Percentiles rank a stretch among this genome's conserved stretches.
These are phyloP conservation scores for Nephrotoma guestfalica DNA, from an alignment of 2,888 invertebrate genomes.

Conservation along the genomic window DNA sequence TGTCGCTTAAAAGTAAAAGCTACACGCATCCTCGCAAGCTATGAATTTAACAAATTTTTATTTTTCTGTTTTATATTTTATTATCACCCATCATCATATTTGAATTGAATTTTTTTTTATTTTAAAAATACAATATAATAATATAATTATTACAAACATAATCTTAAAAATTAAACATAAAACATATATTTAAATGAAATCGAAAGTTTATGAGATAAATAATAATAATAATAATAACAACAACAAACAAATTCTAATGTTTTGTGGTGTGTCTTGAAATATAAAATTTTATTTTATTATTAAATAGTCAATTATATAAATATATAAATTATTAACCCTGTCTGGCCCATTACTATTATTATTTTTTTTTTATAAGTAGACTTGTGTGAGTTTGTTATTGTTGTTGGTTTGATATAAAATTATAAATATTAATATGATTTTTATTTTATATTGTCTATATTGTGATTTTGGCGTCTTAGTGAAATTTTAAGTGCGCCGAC, in stretches of 20 bases:
- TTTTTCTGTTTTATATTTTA: not conserved
- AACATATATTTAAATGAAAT: not conserved
- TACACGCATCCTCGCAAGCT: not conserved
- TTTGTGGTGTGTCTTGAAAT: not conserved
- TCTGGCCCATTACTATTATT: not conserved
- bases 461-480: not conserved
- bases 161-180: not conserved
- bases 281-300: not conserved
- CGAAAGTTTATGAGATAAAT: not conserved
- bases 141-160: not conserved
- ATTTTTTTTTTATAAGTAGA: not conserved
- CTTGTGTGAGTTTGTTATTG: not conserved
- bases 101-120: not conserved
- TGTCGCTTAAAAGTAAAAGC: slow-evolving; percentile 22
- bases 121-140: not conserved
- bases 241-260: not conserved
- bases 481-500: not conserved
- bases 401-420: not conserved
- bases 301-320: not conserved
- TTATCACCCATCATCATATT: not conserved
- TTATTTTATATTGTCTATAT: not conserved
- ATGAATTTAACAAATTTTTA: not conserved
- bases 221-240: not conserved
- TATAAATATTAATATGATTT: not conserved
- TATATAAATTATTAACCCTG: not conserved